These are phyloP conservation scores for Antheraea assamensis DNA, from an alignment of 2,888 invertebrate species.

Conservation along the genomic window DNA sequence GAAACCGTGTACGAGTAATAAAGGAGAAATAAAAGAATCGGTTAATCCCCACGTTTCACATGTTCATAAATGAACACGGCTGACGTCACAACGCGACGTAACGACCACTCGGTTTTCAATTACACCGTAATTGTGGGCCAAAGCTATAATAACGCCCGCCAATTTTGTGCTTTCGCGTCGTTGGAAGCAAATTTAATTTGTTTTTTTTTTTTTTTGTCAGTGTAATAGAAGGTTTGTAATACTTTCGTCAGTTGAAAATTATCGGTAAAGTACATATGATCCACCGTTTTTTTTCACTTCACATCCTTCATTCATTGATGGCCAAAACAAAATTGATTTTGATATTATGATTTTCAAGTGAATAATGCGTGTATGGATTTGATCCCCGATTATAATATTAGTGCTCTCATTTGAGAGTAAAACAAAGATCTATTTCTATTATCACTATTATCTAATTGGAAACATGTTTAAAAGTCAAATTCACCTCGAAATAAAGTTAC, in stretches of 20 bases:
- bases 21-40: neutral
- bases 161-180: constrained; percentile 58
- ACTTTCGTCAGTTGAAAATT: neutral
- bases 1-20: neutral
- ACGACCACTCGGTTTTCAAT: constrained; percentile 76
- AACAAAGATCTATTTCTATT: too few relatives aligned
- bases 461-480: neutral
- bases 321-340: too few relatives aligned
- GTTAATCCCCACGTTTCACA: neutral
- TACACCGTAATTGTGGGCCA: constrained; percentile 72
- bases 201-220: constrained; percentile 59
- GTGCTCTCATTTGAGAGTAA: too few relatives aligned
- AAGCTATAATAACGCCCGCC: constrained; percentile 67
- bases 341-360: too few relatives aligned
- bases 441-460: neutral
- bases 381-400: too few relatives aligned
- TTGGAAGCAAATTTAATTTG: constrained; percentile 64
- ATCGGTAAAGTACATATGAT: neutral
- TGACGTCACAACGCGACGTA: constrained; percentile 59
- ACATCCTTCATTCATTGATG: neutral
- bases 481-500: constrained; percentile 6
- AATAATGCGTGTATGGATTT: too few relatives aligned
- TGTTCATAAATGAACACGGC: constrained; percentile 21
- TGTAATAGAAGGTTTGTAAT: constrained; percentile 26
- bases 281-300: neutral